Evolutionary conservation across 2,113 vertebrate genomes (phyloP).

Genomic region (Murina feae): DNA sequence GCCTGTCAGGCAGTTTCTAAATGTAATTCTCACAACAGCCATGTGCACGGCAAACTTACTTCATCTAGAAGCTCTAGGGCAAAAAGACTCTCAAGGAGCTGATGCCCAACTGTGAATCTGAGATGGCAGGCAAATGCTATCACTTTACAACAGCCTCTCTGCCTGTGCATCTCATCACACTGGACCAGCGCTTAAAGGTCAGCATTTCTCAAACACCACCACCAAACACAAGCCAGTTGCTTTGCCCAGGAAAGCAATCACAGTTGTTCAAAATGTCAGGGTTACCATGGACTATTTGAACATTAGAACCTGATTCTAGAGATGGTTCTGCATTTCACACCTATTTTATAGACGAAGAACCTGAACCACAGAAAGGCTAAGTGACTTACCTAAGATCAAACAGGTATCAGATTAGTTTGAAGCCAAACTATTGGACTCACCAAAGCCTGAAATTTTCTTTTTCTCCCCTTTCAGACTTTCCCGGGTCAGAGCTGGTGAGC

Average conservation of each 20-base stretch:
- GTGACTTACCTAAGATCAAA: constrained; percentile 12
- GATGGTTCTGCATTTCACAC: neutral
- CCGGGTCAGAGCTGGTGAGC: neutral
- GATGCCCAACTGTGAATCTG: neutral
- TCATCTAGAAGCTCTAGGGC: neutral
- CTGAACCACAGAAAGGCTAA: neutral
- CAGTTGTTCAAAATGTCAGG: neutral
- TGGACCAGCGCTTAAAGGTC: neutral
- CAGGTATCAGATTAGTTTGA: neutral
- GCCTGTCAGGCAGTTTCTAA: neutral
- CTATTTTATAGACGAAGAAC: neutral
- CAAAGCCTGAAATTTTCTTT: neutral
- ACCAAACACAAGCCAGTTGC: neutral
- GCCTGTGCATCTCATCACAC: neutral
- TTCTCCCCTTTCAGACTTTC: neutral
- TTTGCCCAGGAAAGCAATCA: neutral
- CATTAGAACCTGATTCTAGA: constrained; percentile 4
- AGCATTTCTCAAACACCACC: neutral
- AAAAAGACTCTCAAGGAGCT: neutral
- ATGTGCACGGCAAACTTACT: neutral
- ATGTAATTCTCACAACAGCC: neutral
- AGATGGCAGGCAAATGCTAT: neutral
- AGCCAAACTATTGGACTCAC: neutral
- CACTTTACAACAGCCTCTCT: neutral
- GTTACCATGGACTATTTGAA: neutral